A percentile compares a stretch with the other conserved stretches of the same genome.
Evolutionary conservation across 2,113 vertebrate genomes (phyloP).

Genomic region (Salvelinus alpinus): DNA sequence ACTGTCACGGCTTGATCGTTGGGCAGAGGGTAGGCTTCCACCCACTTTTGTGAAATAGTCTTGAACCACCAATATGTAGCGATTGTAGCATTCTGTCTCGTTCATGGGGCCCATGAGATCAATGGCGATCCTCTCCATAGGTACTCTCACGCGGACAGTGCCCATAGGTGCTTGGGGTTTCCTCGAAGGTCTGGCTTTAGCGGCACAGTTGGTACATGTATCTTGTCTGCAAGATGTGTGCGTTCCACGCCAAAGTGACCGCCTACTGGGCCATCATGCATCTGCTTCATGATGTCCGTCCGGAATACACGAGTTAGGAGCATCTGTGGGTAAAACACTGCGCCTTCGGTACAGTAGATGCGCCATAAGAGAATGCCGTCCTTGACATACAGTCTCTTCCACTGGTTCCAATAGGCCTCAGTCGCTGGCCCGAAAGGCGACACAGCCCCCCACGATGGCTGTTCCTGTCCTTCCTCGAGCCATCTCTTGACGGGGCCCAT

Average conservation of each 20-base stretch:
- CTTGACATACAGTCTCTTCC: not conserved
- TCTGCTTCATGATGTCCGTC: too few relatives aligned
- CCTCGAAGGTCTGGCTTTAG: too few relatives aligned
- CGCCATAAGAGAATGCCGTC: not conserved
- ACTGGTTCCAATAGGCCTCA: not conserved
- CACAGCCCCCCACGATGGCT: not conserved
- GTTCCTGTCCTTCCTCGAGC: not conserved
- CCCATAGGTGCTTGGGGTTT: too few relatives aligned
- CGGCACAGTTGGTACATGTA: not conserved
- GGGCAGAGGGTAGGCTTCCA: too few relatives aligned
- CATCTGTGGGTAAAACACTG: not conserved
- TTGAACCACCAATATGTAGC: too few relatives aligned
- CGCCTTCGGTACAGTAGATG: not conserved
- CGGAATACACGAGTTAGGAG: not conserved
- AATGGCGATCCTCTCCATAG: too few relatives aligned
- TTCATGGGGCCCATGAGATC: too few relatives aligned
- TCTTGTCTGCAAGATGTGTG: not conserved
- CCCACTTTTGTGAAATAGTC: too few relatives aligned
- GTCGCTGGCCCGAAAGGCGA: not conserved
- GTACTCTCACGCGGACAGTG: too few relatives aligned
- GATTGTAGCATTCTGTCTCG: too few relatives aligned
- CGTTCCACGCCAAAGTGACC: not conserved
- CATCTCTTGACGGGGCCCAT: not conserved
- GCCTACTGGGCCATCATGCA: not conserved
- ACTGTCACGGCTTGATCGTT: not conserved